phyloP scores from a whole-genome alignment of 2,113 vertebrate genomes.

The Chamaea fasciata region DNA sequence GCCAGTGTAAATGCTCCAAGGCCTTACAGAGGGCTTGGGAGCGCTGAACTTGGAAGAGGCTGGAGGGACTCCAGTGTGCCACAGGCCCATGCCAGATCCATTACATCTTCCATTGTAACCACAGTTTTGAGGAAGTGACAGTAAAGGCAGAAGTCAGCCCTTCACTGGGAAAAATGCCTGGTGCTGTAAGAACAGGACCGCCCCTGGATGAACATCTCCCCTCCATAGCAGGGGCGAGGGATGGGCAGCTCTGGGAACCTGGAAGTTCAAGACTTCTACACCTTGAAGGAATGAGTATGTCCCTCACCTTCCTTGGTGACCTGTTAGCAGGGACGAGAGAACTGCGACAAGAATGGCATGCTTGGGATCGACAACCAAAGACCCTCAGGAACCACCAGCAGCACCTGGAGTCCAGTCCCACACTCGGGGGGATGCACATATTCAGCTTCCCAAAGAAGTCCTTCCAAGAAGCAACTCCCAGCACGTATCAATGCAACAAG shows the following conservation, averaged over 20 bases:
- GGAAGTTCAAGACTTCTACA: neutral
- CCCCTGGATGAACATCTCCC: neutral
- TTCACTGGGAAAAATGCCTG: neutral
- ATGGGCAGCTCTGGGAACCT: neutral
- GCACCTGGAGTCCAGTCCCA: neutral
- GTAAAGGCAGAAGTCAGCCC: neutral
- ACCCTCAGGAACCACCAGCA: neutral
- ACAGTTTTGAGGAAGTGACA: neutral
- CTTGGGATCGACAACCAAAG: accelerated
- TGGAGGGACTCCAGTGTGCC: neutral
- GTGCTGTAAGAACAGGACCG: neutral
- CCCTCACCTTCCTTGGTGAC: neutral
- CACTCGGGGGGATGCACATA: neutral
- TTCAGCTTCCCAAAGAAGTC: neutral
- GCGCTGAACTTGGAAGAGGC: neutral
- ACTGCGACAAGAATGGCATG: neutral
- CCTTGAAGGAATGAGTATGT: neutral
- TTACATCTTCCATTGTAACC: neutral
- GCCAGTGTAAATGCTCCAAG: neutral
- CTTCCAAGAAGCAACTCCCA: neutral
- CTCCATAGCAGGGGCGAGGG: neutral
- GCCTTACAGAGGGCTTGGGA: accelerated
- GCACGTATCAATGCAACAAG: accelerated
- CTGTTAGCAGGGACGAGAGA: neutral
- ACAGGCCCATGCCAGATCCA: neutral